Evolutionary conservation across 2,888 invertebrate species (phyloP).

Genomic region (Trachelus iudaicus): DNA sequence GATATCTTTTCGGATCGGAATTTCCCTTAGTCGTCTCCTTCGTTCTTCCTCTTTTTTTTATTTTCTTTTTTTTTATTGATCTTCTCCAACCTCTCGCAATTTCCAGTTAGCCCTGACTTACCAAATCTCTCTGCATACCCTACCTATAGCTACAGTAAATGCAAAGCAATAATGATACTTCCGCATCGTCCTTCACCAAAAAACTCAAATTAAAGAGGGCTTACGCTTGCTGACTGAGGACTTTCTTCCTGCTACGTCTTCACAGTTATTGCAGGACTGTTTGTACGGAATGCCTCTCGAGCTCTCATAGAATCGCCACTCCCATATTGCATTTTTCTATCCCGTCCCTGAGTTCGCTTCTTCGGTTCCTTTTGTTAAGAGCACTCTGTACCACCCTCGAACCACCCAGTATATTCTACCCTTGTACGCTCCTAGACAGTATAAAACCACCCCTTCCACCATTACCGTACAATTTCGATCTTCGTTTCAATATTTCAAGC

Average conservation of each 20-base stretch:
- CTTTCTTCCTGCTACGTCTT: constrained; percentile 23
- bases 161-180: constrained; percentile 30
- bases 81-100: too few relatives aligned
- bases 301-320: constrained; percentile 10
- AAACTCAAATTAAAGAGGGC: constrained; percentile 10
- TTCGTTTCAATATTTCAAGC: neutral
- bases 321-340: constrained; percentile 24
- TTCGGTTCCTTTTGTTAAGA: constrained; percentile 6
- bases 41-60: too few relatives aligned
- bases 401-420: neutral
- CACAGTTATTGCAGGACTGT: constrained; percentile 25
- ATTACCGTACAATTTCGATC: neutral
- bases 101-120: too few relatives aligned
- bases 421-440: neutral
- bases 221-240: constrained; percentile 18
- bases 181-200: neutral
- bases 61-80: too few relatives aligned
- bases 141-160: constrained; percentile 11
- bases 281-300: constrained; percentile 11
- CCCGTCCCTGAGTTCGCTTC: constrained; percentile 1
- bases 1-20: too few relatives aligned
- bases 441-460: neutral
- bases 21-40: too few relatives aligned
- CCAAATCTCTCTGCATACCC: too few relatives aligned
- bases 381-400: too few relatives aligned